phyloP scores from a whole-genome alignment of 2,888 invertebrate species.

The Andrena chrysosceles region DNA sequence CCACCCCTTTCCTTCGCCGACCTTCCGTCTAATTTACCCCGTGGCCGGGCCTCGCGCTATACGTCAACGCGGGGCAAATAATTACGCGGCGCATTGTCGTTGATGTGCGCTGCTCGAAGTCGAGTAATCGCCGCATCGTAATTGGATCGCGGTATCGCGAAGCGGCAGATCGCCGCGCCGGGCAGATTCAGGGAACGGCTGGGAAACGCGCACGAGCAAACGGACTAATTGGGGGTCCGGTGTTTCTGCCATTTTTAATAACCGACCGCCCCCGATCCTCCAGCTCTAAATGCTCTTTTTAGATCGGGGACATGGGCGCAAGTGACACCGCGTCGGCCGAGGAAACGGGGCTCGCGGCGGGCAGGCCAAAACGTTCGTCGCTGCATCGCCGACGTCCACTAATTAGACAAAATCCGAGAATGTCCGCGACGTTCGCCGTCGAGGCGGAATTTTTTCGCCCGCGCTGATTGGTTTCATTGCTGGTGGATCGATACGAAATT shows the following conservation, averaged over 20 bases:
- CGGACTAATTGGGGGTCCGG: conserved; percentile 41
- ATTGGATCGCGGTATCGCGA: conserved; percentile 55
- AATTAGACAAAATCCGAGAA: conserved; percentile 25
- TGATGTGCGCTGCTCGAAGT: conserved; percentile 20
- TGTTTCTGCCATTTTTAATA: conserved; percentile 58
- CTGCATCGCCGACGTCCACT: conserved; percentile 15
- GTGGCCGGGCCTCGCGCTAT: background rate
- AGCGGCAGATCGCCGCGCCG: background rate
- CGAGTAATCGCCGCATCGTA: conserved; percentile 49
- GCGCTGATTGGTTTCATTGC: conserved; percentile 44
- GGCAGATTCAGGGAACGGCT: conserved; percentile 16
- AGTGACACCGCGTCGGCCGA: conserved; percentile 28
- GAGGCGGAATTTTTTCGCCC: conserved; percentile 16
- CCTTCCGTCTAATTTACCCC: conserved; percentile 38
- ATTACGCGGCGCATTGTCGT: conserved; percentile 47
- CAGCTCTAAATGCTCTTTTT: conserved; percentile 14
- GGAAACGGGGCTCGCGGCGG: background rate
- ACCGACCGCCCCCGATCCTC: conserved; percentile 20
- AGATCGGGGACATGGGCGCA: conserved; percentile 15
- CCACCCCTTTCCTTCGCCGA: conserved; percentile 29
- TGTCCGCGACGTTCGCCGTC: background rate
- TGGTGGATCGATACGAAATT: conserved; percentile 41
- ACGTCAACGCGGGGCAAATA: conserved; percentile 23
- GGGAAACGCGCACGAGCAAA: conserved; percentile 31
- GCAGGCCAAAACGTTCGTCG: background rate